These are phyloP conservation scores for Halocynthia aurantium DNA, from an alignment of 23 tunicate species.

Conservation along the genomic window DNA sequence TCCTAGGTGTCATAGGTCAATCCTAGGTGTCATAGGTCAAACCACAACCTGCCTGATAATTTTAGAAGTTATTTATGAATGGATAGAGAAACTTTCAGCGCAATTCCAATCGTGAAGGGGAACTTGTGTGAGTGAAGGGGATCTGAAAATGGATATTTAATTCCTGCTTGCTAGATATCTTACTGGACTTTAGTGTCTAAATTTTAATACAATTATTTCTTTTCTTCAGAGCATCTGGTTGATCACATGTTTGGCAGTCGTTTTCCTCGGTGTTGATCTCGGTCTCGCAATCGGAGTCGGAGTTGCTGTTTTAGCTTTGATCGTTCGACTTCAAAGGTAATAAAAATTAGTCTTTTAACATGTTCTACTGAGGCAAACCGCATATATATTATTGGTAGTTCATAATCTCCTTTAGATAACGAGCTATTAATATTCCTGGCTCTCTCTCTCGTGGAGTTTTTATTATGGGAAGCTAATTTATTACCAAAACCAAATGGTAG, in stretches of 20 bases:
- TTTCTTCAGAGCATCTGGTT: constrained; percentile 65
- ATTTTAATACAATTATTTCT: too few relatives aligned
- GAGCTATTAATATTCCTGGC: neutral
- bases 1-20: too few relatives aligned
- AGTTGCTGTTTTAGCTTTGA: constrained; percentile 60
- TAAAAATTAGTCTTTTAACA: neutral
- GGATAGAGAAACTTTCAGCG: neutral
- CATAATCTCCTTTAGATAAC: neutral
- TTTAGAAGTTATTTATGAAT: too few relatives aligned
- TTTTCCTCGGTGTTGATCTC: constrained; percentile 75
- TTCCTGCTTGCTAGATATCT: neutral
- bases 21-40: too few relatives aligned
- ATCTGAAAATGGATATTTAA: neutral
- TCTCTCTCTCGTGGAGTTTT: too few relatives aligned
- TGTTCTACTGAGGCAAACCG: neutral
- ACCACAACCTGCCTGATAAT: too few relatives aligned
- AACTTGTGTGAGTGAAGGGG: neutral
- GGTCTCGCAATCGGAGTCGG: constrained; percentile 82
- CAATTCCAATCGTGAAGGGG: neutral
- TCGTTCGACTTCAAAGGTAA: constrained; percentile 61
- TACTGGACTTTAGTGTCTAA: too few relatives aligned
- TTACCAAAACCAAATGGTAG: too few relatives aligned
- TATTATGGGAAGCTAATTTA: too few relatives aligned
- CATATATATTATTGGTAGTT: neutral
- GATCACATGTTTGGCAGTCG: constrained; percentile 66